Base-by-base conservation (phyloP, 2,113 vertebrate species). In the Embiotoca jacksoni region DNA sequence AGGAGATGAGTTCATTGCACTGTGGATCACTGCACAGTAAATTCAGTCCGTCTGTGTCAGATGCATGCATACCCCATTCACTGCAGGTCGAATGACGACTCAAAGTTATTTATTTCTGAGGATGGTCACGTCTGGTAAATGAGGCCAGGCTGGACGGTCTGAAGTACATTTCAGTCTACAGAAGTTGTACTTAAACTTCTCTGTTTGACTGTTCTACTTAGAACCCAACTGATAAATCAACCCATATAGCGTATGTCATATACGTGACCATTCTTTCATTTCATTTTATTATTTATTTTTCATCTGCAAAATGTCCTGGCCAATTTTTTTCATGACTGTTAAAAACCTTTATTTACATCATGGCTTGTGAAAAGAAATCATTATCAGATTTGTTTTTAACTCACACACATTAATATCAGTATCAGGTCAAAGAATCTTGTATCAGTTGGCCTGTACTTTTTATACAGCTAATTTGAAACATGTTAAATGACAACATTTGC, bases 401-500 rank as follows among this genome's bases (percentile, higher is more conserved):
- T 44, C 41, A 11, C 10, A 44, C 10, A 44, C 13, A 44, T 44
- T 11, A 44, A 44, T 44, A 44, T 13, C 13, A 44, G 41, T 13
- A 36, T 3, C 35, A 15, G 9, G 5, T 3, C 49, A 11, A 46
- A 35, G 4, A 53, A 35, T 31, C 33, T 7, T 0, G 10, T 30
- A 52, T 23, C 13, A 37, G n/a, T 14, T 3, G 1, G 15, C 1
- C 23, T 32, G 3, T 31, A 7, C 9, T 11, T n/a, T 53, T 14
- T 37, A 31, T 35, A 36, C 46, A 36, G 61, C 46, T 49, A 7
- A 44, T 52, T 30, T 35, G 36, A 8, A 55, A 54, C 14, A n/a
- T 37, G 36, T 71, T 59, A 30, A 37, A 52, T 15, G 31, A 44
- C 56, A 67, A 58, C 16, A 60, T 69, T 33, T 33, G 16, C n/a